These are phyloP conservation scores for Bombus pascuorum DNA, from an alignment of 1,140 invertebrate species.

Conservation along the genomic window DNA sequence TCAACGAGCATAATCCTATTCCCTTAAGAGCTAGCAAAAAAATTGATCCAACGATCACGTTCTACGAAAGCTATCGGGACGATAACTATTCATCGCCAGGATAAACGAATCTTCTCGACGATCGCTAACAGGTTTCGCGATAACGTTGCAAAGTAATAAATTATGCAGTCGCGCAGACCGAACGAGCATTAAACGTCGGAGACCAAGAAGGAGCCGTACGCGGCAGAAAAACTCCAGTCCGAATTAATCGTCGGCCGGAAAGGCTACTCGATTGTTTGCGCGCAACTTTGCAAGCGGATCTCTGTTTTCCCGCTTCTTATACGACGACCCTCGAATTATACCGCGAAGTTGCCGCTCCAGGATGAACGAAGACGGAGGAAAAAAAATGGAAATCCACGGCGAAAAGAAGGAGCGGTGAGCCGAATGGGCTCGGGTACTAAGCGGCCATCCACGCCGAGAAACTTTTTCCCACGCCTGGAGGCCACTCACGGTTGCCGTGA, in stretches of 20 bases:
- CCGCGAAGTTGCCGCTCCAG: not conserved
- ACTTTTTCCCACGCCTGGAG: conserved; percentile 62
- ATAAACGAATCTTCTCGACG: not conserved
- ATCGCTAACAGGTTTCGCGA: not conserved
- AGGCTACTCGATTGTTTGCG: not conserved
- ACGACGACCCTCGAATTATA: conserved; percentile 52
- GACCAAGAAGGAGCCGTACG: not conserved
- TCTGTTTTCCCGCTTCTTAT: conserved; percentile 48
- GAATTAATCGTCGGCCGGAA: conserved; percentile 56
- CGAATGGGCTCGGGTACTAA: too few species aligned
- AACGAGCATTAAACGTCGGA: conserved; percentile 23
- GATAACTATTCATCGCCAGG: not conserved
- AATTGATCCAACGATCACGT: conserved; percentile 19
- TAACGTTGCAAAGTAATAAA: conserved; percentile 42
- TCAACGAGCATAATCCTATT: not conserved
- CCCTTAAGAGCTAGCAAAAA: conserved; percentile 3
- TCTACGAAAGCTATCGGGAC: not conserved
- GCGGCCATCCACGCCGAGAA: conserved; percentile 37
- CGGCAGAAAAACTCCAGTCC: not conserved
- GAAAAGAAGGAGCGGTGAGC: conserved; percentile 6
- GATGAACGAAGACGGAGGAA: not conserved
- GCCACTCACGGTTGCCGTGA: conserved; percentile 19
- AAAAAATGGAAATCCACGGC: conserved; percentile 40
- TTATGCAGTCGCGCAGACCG: conserved; percentile 39
- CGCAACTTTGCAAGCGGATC: conserved; percentile 42